Percentiles rank a stretch among this genome's conserved stretches.
phyloP scores from a whole-genome alignment of 2,113 vertebrate genomes.

The Phocoena sinus region DNA sequence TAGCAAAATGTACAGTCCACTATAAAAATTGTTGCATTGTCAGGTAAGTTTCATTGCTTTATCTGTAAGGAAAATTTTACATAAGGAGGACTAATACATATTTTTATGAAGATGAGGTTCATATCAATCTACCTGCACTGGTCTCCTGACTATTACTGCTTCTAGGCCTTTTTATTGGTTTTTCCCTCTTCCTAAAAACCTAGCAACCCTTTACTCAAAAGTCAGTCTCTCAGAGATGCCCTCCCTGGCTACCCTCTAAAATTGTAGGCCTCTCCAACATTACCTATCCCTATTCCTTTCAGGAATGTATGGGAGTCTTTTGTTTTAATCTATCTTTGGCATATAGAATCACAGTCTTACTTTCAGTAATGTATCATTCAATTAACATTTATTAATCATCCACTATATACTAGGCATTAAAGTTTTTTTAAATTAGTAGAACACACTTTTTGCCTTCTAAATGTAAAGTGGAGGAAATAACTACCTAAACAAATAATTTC shows the following conservation, averaged over 20 bases:
- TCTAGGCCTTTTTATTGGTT: not conserved
- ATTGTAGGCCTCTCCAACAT: not conserved
- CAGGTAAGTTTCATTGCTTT: not conserved
- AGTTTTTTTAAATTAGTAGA: not conserved
- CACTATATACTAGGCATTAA: not conserved
- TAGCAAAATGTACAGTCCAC: not conserved
- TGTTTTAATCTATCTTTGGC: not conserved
- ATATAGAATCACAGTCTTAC: not conserved
- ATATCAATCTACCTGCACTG: not conserved
- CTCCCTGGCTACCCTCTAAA: not conserved
- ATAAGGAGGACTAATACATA: not conserved
- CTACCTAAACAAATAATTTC: conserved; percentile 1
- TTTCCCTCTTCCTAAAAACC: not conserved
- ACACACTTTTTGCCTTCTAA: conserved; percentile 16
- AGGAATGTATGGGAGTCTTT: not conserved
- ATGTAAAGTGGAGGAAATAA: not conserved
- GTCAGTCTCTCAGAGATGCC: not conserved
- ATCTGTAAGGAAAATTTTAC: not conserved
- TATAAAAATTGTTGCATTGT: not conserved
- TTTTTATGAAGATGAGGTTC: too few relatives aligned
- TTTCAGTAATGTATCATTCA: not conserved
- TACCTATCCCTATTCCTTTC: not conserved
- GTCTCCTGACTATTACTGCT: not conserved
- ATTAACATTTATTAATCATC: not conserved
- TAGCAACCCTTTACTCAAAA: not conserved